A percentile compares a stretch with the other conserved stretches of the same genome.
These are phyloP conservation scores for Nautilus pompilius DNA, from an alignment of 1,140 invertebrate genomes.

Conservation along the genomic window DNA sequence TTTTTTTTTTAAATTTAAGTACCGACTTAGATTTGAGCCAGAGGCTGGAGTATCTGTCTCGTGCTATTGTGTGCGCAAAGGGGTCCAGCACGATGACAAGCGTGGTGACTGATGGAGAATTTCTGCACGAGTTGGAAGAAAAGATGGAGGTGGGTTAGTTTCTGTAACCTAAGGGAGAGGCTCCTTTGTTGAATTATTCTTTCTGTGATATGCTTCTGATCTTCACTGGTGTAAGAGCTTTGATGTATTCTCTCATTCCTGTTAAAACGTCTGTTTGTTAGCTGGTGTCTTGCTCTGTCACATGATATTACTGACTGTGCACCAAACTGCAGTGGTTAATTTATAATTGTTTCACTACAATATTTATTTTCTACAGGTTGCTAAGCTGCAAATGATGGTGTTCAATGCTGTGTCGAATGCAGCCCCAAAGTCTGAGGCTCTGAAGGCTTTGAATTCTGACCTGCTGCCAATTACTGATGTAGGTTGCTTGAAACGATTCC, in stretches of 20 bases:
- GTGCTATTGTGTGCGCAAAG: slow-evolving; percentile 92
- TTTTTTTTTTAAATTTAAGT: too few relatives aligned
- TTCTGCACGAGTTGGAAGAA: slow-evolving; percentile 89
- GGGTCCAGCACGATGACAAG: slow-evolving; percentile 76
- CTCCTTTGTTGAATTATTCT: too few relatives aligned
- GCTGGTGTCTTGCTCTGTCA: too few relatives aligned
- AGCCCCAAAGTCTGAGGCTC: slow-evolving; percentile 30
- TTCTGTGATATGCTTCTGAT: too few relatives aligned
- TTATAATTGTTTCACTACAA: too few relatives aligned
- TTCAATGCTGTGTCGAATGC: slow-evolving; percentile 64
- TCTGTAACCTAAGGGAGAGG: too few relatives aligned
- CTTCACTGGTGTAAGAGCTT: too few relatives aligned
- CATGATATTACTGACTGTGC: too few relatives aligned
- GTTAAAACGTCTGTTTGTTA: too few relatives aligned
- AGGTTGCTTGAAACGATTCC: slow-evolving; percentile 12
- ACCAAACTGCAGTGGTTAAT: too few relatives aligned
- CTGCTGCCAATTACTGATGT: slow-evolving; percentile 61
- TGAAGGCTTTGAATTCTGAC: slow-evolving; percentile 59
- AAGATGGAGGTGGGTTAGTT: slow-evolving; percentile 68
- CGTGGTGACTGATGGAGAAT: slow-evolving; percentile 70
- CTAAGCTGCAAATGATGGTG: slow-evolving; percentile 71
- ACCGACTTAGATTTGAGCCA: slow-evolving; percentile 60
- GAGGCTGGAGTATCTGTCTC: slow-evolving; percentile 84
- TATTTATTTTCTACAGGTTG: slow-evolving; percentile 64
- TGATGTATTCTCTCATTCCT: too few relatives aligned